These are phyloP conservation scores for Drosophila mayri DNA, from an alignment of 1,140 invertebrate genomes.

Conservation along the genomic window DNA sequence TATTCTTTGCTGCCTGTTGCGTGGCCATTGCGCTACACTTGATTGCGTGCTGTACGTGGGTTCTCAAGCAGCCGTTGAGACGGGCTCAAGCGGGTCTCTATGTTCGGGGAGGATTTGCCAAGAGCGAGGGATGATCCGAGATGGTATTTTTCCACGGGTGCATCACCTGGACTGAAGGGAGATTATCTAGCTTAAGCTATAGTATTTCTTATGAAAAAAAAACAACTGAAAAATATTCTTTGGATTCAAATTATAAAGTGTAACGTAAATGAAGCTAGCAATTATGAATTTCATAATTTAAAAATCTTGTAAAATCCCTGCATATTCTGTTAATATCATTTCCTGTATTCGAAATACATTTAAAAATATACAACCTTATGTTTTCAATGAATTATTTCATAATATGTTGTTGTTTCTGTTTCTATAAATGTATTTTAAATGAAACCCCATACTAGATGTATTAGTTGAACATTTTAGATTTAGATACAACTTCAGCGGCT, in stretches of 20 bases:
- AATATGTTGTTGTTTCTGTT: neutral
- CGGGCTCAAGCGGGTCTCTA: constrained; percentile 13
- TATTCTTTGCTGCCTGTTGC: constrained; percentile 67
- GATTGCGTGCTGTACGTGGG: constrained; percentile 73
- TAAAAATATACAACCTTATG: neutral
- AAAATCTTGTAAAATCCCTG: neutral
- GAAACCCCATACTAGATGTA: neutral
- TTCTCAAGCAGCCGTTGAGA: constrained; percentile 43
- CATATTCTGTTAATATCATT: neutral
- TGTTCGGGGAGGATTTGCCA: constrained; percentile 36
- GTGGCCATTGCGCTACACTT: constrained; percentile 78
- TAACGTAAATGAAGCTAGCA: neutral
- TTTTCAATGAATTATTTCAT: too few species aligned
- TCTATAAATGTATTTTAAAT: neutral
- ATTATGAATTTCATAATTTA: neutral
- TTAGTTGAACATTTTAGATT: neutral
- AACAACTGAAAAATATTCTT: neutral
- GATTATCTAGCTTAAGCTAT: constrained; percentile 4
- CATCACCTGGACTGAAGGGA: neutral
- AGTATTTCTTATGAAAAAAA: neutral
- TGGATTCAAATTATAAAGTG: neutral
- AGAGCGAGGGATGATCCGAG: constrained; percentile 34
- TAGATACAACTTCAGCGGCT: neutral
- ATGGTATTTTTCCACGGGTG: constrained; percentile 1
- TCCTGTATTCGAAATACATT: neutral